Percentiles rank a stretch among this genome's conserved stretches.
Conservation (phyloP, 2,113 vertebrate species). For the Hylia prasina region DNA sequence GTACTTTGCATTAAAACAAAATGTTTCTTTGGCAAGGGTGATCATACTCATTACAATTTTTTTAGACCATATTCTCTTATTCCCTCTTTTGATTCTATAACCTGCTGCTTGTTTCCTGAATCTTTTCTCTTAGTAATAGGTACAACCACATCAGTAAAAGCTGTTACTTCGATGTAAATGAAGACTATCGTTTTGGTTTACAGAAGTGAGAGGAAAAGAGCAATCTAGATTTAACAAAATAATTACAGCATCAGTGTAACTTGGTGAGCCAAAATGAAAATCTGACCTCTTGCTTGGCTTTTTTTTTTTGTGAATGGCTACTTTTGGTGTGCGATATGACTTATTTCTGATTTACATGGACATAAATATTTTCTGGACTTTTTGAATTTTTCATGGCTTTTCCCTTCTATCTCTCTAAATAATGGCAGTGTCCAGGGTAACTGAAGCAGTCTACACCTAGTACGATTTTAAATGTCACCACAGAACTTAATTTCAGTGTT, state of each 20-base stretch:
- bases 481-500: not conserved
- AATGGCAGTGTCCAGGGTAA: not conserved
- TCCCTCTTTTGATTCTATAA: not conserved
- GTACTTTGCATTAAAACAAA: not conserved
- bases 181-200: not conserved
- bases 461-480: not conserved
- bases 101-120: not conserved
- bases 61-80: not conserved
- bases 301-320: not conserved
- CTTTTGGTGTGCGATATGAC: not conserved
- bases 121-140: not conserved
- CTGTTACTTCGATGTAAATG: not conserved
- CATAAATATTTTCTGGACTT: not conserved
- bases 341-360: not conserved
- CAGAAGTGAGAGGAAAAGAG: not conserved
- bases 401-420: not conserved
- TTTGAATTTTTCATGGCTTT: not conserved
- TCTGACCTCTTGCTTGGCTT: not conserved
- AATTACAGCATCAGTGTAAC: not conserved
- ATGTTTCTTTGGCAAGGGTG: not conserved
- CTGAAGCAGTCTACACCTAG: not conserved
- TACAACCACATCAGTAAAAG: not conserved
- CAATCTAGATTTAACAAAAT: not conserved
- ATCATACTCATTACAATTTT: not conserved
- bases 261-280: not conserved